Conservation (phyloP, 92 coral and sea anemone species). For the Scolanthus callimorphus region DNA sequence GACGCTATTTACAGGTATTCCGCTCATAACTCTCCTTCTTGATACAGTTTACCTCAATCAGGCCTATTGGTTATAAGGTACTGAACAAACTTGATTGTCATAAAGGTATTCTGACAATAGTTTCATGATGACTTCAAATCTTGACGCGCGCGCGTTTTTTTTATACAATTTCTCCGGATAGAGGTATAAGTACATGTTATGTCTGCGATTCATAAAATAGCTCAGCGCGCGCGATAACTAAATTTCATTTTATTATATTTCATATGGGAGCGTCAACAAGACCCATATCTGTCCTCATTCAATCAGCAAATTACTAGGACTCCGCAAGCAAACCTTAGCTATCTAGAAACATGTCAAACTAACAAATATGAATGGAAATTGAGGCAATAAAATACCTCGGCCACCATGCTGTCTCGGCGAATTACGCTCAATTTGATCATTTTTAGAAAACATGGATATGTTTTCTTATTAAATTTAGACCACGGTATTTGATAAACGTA, state of each 20-base stretch:
- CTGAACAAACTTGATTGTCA: too few relatives aligned
- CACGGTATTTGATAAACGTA: slow-evolving; percentile 33
- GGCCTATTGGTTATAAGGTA: too few relatives aligned
- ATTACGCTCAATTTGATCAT: background rate
- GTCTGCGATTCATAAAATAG: background rate
- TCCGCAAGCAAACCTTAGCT: background rate
- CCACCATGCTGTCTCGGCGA: background rate
- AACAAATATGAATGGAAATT: background rate
- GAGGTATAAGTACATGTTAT: background rate
- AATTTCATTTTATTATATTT: slow-evolving; percentile 6
- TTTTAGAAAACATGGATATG: background rate
- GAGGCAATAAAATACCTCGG: background rate
- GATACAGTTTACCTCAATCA: too few relatives aligned
- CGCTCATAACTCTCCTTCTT: too few relatives aligned
- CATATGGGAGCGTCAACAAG: background rate
- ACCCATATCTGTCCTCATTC: background rate
- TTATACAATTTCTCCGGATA: background rate
- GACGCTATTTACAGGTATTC: too few relatives aligned
- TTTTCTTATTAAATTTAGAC: slow-evolving; percentile 8
- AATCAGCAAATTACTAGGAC: background rate
- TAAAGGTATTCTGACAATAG: background rate
- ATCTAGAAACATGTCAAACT: background rate
- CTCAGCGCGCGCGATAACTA: slow-evolving; percentile 5
- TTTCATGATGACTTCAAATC: background rate
- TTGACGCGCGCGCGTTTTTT: background rate